Conservation (phyloP, 1,140 invertebrate genomes). For the Lasioglossum albipes region DNA sequence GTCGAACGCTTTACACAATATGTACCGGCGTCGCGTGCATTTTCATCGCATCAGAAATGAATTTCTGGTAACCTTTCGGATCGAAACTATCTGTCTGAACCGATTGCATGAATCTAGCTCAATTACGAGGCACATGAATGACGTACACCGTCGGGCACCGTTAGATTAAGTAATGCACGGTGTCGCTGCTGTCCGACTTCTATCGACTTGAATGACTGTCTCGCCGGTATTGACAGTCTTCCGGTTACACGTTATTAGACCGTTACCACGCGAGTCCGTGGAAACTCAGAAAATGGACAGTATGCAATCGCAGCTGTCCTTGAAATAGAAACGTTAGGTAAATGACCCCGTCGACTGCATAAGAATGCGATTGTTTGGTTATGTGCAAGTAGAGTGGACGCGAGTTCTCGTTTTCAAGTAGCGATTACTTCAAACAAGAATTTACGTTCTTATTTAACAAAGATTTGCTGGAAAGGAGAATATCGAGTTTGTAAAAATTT, state of each 20-base stretch:
- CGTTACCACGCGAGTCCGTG: not conserved
- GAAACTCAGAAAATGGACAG: not conserved
- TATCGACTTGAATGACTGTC: conserved; percentile 20
- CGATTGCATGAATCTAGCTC: conserved; percentile 18
- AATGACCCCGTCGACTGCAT: no score
- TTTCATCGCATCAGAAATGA: not conserved
- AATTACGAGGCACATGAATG: conserved; percentile 19
- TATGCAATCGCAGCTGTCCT: not conserved
- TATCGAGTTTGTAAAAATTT: no score
- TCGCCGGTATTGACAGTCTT: conserved; percentile 19
- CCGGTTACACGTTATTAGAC: conserved; percentile 8
- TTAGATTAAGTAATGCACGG: conserved; percentile 28
- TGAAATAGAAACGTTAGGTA: no score
- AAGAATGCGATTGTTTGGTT: no score
- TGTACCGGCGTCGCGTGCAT: not conserved
- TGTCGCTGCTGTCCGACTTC: not conserved
- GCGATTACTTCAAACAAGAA: no score
- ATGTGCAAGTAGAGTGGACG: no score
- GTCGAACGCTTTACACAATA: not conserved
- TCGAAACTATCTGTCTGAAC: not conserved
- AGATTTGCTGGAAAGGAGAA: no score
- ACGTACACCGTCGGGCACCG: conserved; percentile 6
- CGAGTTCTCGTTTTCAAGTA: no score
- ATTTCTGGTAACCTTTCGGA: not conserved
- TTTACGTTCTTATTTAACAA: no score